A percentile compares a stretch with the other conserved stretches of the same genome.
Evolutionary conservation across 2,888 invertebrate species (phyloP).

Genomic region (Apotomis betuletana): DNA sequence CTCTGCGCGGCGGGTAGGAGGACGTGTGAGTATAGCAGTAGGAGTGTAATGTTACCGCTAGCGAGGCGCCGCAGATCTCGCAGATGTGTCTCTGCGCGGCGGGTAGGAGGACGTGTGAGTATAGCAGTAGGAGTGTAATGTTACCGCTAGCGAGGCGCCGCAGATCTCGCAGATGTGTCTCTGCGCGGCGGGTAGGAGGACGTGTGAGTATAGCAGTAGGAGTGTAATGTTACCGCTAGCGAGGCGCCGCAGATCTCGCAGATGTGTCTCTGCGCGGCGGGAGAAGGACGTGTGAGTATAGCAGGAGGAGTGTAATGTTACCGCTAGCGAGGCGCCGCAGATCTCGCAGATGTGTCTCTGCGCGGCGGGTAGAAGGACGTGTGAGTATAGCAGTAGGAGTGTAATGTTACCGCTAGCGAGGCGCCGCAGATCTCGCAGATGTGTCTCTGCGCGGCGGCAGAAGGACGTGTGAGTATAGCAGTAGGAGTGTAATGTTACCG

Average conservation of each 20-base stretch:
- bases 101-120: slow-evolving; percentile 64
- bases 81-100: slow-evolving; percentile 65
- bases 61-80: slow-evolving; percentile 73
- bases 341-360: slow-evolving; percentile 72
- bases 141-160: slow-evolving; percentile 74
- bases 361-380: slow-evolving; percentile 63
- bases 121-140: slow-evolving; percentile 23
- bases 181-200: slow-evolving; percentile 61
- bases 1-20: slow-evolving; percentile 59
- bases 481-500: slow-evolving; percentile 55
- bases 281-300: slow-evolving; percentile 62
- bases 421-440: slow-evolving; percentile 77
- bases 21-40: slow-evolving; percentile 54
- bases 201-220: slow-evolving; percentile 49
- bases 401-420: slow-evolving; percentile 67
- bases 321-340: slow-evolving; percentile 74
- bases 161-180: slow-evolving; percentile 75
- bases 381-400: slow-evolving; percentile 41
- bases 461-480: slow-evolving; percentile 59
- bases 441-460: slow-evolving; percentile 58
- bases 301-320: slow-evolving; percentile 47
- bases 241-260: slow-evolving; percentile 77
- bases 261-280: slow-evolving; percentile 61
- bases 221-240: slow-evolving; percentile 62
- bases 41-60: slow-evolving; percentile 61